Conservation (phyloP, 2,113 vertebrate genomes). For the Siniperca knerii region DNA sequence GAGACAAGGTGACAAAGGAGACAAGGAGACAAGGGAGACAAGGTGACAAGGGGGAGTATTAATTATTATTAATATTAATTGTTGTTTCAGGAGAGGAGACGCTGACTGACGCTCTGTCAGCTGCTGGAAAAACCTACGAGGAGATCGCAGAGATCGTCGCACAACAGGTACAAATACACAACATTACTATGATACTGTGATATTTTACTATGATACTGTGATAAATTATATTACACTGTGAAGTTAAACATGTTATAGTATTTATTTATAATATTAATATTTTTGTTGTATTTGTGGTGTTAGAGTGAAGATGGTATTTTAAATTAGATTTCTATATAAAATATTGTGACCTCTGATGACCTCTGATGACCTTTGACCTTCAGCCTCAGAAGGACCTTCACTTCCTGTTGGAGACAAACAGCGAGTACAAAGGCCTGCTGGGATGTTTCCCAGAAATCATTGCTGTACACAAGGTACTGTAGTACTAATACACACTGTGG, state of each 20-base stretch:
- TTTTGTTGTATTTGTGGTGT: not conserved
- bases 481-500: not conserved
- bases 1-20: not conserved
- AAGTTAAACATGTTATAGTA: too few relatives aligned
- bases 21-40: too few relatives aligned
- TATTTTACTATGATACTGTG: too few relatives aligned
- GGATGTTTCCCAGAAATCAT: constrained; percentile 96
- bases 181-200: not conserved
- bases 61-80: too few relatives aligned
- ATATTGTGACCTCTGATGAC: not conserved
- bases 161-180: constrained; percentile 87
- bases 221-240: too few relatives aligned
- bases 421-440: constrained; percentile 94
- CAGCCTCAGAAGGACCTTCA: constrained; percentile 95
- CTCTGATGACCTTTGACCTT: not conserved
- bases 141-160: constrained; percentile 92
- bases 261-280: too few relatives aligned
- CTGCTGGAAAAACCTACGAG: constrained; percentile 94
- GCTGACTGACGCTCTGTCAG: constrained; percentile 92
- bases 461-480: constrained; percentile 91
- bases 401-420: constrained; percentile 95
- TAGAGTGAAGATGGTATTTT: too few relatives aligned
- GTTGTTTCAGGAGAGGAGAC: constrained; percentile 89
- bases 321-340: not conserved
- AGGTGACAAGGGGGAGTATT: too few relatives aligned